These are phyloP conservation scores for Brachyptera putata DNA, from an alignment of 2,888 invertebrate genomes.

Conservation along the genomic window DNA sequence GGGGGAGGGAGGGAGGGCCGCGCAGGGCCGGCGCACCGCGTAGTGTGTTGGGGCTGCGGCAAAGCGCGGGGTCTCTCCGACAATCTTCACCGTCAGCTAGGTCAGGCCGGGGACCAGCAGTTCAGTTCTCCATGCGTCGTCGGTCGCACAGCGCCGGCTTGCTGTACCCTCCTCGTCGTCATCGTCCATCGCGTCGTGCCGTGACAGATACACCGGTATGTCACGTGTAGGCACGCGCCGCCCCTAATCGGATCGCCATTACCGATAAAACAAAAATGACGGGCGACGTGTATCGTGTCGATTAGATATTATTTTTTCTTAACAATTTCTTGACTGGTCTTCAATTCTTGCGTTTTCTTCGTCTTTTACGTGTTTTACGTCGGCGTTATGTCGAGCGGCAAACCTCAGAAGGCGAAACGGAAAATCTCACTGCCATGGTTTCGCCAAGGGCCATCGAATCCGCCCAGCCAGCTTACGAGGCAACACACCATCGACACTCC, in stretches of 20 bases:
- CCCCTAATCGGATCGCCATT: too few species aligned
- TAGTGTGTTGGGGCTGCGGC: slow-evolving; percentile 25
- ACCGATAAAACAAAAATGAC: too few species aligned
- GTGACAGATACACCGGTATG: slow-evolving; percentile 36
- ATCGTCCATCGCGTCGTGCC: slow-evolving; percentile 15
- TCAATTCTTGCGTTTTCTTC: background rate
- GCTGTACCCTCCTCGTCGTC: slow-evolving; percentile 11
- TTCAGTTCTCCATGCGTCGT: too few species aligned
- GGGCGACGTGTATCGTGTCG: too few species aligned
- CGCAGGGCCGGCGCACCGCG: slow-evolving; percentile 12
- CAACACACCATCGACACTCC: slow-evolving; percentile 91
- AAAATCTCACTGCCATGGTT: slow-evolving; percentile 91
- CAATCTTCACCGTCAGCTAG: slow-evolving; percentile 24
- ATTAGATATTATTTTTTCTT: background rate
- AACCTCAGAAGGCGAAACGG: slow-evolving; percentile 67
- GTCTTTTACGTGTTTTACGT: background rate
- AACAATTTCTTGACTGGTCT: background rate
- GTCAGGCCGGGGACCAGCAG: slow-evolving; percentile 26
- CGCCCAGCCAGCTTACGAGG: slow-evolving; percentile 67
- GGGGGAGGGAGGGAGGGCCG: slow-evolving; percentile 19
- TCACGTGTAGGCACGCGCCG: slow-evolving; percentile 38
- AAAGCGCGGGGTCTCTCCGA: slow-evolving; percentile 27
- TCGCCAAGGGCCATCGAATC: slow-evolving; percentile 71
- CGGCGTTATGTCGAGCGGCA: slow-evolving; percentile 36
- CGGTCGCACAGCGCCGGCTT: slow-evolving; percentile 17